Evolutionary conservation across 2,797 vertebrate species (phyloP).

Genomic region (Oryzias sinensis): DNA sequence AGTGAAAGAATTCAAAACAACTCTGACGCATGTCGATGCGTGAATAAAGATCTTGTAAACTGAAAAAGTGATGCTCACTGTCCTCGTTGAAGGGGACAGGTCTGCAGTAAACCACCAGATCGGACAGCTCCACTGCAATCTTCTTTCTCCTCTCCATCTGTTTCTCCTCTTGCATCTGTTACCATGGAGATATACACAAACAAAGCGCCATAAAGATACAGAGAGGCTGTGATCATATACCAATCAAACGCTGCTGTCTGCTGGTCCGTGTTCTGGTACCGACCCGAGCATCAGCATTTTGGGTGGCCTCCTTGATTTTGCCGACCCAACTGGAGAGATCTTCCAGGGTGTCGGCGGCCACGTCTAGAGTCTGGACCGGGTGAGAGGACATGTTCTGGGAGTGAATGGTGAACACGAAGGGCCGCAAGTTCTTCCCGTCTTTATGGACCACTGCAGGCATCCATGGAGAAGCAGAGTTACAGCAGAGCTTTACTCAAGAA

Average conservation of each 20-base stretch:
- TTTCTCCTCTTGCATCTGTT: constrained; percentile 93
- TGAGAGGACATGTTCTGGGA: constrained; percentile 84
- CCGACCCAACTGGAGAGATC: constrained; percentile 90
- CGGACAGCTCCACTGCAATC: constrained; percentile 94
- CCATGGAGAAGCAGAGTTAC: neutral
- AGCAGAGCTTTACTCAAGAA: neutral
- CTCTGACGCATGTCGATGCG: neutral
- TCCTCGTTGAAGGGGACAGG: constrained; percentile 98
- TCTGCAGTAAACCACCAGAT: constrained; percentile 95
- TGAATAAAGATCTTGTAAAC: neutral
- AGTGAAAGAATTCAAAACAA: neutral
- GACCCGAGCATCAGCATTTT: constrained; percentile 93
- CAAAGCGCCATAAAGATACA: neutral
- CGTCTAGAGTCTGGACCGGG: constrained; percentile 81
- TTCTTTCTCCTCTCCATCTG: constrained; percentile 99
- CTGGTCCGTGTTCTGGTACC: constrained; percentile 1
- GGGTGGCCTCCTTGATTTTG: constrained; percentile 91
- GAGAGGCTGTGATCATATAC: too few relatives aligned
- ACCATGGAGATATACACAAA: constrained; percentile 17
- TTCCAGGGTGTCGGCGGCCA: constrained; percentile 86
- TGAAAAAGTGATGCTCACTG: constrained; percentile 77
- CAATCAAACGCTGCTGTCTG: neutral
- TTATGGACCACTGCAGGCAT: constrained; percentile 82
- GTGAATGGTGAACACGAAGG: constrained; percentile 84
- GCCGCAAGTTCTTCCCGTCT: constrained; percentile 90